A percentile compares a stretch with the other conserved stretches of the same genome.
Evolutionary conservation across 2,888 invertebrate species (phyloP).

Genomic region (Lasioglossum villosulum): DNA sequence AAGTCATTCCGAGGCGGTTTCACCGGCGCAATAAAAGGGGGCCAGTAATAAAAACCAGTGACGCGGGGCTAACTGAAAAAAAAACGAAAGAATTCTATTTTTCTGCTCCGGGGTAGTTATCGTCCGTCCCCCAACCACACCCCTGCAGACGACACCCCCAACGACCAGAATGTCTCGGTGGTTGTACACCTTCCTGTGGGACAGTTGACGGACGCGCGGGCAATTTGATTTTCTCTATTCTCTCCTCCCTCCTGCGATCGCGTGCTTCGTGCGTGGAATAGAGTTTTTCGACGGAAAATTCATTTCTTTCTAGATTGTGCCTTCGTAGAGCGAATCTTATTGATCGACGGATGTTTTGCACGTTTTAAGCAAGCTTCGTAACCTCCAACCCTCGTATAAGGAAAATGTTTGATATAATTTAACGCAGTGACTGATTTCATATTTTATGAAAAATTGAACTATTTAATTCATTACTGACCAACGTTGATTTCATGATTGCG

Average conservation of each 20-base stretch:
- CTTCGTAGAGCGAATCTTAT: background rate
- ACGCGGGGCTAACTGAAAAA: conserved; percentile 59
- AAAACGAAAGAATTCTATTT: conserved; percentile 48
- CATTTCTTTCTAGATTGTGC: background rate
- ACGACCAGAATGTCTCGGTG: conserved; percentile 39
- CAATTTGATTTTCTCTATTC: conserved; percentile 51
- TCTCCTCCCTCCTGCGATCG: background rate
- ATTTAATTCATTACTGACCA: no score
- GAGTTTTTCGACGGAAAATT: conserved; percentile 15
- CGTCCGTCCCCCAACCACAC: background rate
- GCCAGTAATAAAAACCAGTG: conserved; percentile 62
- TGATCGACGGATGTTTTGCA: background rate
- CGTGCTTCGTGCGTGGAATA: background rate
- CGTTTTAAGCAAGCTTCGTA: background rate
- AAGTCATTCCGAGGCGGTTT: conserved; percentile 45
- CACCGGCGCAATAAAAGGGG: conserved; percentile 54
- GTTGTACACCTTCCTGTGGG: conserved; percentile 31
- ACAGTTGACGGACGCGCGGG: conserved; percentile 59
- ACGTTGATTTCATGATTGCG: no score
- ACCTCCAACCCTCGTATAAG: background rate
- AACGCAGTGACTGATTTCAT: no score
- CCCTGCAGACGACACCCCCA: background rate
- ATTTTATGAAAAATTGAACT: no score
- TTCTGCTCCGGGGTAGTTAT: conserved; percentile 30
- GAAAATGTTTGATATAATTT: no score